Base-by-base conservation (phyloP, 1,140 invertebrate species). In the Galendromus occidentalis region DNA sequence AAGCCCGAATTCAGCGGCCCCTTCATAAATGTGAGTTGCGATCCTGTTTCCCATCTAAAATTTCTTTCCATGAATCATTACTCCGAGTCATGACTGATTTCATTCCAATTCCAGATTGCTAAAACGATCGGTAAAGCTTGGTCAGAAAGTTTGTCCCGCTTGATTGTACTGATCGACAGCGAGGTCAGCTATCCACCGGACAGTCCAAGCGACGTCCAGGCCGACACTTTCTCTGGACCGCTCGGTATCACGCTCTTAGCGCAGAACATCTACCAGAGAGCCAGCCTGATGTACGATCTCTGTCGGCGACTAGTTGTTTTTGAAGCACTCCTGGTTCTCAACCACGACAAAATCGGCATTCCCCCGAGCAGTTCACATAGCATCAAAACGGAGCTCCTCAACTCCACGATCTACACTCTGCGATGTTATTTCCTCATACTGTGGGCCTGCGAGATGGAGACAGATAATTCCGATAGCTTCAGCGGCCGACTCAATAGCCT, bases 141-240 rank as follows among this genome's bases (percentile, higher is more conserved):
- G 51, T 14, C 51, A 2, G 51, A 59, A 25, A 59, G 25, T 25
- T 59, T 59, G 20, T 59, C 51, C 25, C 51, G 51, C 4, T 22
- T 59, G 25, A 59, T 59, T 25, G 51, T 59, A 17, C 51, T 59
- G 1, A 59, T 59, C 51, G 51, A 59, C 51, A 59, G 51, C 22
- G 51, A 59, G 33, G 51, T 59, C 51, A 59, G 25, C 9, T 25
- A 59, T 22, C 51, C 51, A 1, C 17, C 2, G 14, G 51, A 59
- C 6, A 33, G 14, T 25, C 25, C 25, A 17, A 12, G 17, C 20
- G 51, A 59, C 2, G n/a, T 9, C 9, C 33, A 14, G 1, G n/a
- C 51, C 25, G 14, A 25, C 14, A 4, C 14, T 14, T 33, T 59
- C 17, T 59, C 51, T 18, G 51, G 51, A 17, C 51, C 51, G 12